Percentiles rank a stretch among this genome's conserved stretches.
Conservation (phyloP, 2,113 vertebrate species). For the Phoxinus phoxinus region DNA sequence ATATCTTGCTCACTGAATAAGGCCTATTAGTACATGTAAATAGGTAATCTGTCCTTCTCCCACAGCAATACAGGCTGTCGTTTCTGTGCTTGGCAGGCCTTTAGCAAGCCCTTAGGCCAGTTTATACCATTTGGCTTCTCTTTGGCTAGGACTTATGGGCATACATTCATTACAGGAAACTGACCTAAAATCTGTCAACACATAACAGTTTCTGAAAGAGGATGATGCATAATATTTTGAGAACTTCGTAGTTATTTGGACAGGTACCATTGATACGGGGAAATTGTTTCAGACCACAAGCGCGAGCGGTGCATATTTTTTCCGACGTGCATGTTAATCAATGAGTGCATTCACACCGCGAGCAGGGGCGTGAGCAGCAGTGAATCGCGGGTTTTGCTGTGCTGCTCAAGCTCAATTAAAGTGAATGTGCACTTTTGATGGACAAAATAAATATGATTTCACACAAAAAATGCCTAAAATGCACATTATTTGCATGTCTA, state of each 20-base stretch:
- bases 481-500: too few species aligned
- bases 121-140: background rate
- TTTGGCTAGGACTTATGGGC: background rate
- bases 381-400: too few species aligned
- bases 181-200: background rate
- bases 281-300: too few species aligned
- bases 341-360: too few species aligned
- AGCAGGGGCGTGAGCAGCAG: too few species aligned
- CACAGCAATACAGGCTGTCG: slow-evolving; percentile 52
- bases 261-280: background rate
- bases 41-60: slow-evolving; percentile 41
- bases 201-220: background rate
- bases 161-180: background rate
- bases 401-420: too few species aligned
- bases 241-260: background rate
- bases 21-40: slow-evolving; percentile 30
- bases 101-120: background rate
- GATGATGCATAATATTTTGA: background rate
- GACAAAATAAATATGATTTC: too few species aligned
- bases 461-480: too few species aligned
- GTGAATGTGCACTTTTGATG: too few species aligned
- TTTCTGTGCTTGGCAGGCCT: background rate
- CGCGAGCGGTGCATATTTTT: too few species aligned
- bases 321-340: too few species aligned
- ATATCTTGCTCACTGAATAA: slow-evolving; percentile 33